phyloP scores from a whole-genome alignment of 2,888 invertebrate species.

The Emmelina monodactyla region DNA sequence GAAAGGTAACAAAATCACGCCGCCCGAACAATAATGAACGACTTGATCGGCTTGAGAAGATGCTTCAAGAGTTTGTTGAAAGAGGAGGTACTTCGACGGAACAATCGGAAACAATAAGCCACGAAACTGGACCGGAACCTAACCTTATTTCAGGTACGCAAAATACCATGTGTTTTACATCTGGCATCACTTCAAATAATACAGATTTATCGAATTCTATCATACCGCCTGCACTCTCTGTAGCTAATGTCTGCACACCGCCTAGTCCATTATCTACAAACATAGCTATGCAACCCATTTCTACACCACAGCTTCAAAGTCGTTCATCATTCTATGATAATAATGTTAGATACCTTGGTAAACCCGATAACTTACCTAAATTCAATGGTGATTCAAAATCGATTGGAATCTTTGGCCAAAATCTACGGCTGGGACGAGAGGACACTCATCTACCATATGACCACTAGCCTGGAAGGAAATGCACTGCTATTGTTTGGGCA shows the following conservation, averaged over 20 bases:
- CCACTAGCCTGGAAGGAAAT: conserved; percentile 7
- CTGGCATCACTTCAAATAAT: neutral
- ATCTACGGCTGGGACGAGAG: conserved; percentile 5
- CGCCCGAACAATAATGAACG: neutral
- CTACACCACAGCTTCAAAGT: too few relatives aligned
- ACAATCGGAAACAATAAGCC: too few relatives aligned
- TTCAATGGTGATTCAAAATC: conserved; percentile 2
- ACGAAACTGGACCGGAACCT: too few relatives aligned
- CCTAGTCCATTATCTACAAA: neutral
- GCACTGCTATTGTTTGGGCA: conserved; percentile 8
- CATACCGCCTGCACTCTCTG: neutral
- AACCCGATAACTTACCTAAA: conserved; percentile 1
- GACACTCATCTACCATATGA: conserved; percentile 9
- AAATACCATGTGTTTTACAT: too few relatives aligned
- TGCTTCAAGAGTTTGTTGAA: neutral
- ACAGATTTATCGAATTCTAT: neutral
- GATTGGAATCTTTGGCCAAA: conserved; percentile 3
- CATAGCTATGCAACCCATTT: neutral
- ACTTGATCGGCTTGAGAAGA: neutral
- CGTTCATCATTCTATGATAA: too few relatives aligned
- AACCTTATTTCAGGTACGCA: too few relatives aligned
- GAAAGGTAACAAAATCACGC: neutral
- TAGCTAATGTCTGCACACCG: too few relatives aligned
- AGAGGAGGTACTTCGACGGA: neutral
- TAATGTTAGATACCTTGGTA: neutral